These are phyloP conservation scores for Macrotrachela quadricornifera DNA, from an alignment of 1,140 invertebrate species.

Conservation along the genomic window DNA sequence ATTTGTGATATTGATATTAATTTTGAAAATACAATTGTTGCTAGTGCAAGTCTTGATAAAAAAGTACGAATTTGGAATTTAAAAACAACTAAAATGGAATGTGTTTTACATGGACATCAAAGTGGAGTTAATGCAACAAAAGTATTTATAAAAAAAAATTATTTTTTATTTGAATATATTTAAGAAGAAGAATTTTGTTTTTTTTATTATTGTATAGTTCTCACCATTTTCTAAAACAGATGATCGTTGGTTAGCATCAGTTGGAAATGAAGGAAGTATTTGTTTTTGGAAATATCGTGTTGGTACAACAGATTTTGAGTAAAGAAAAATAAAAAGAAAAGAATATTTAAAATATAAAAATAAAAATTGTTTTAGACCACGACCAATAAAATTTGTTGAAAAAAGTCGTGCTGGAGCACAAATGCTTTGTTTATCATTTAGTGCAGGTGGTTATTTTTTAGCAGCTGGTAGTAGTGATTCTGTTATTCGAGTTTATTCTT, in stretches of 20 bases:
- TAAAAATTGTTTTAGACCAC: slow-evolving; percentile 36
- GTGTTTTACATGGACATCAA: slow-evolving; percentile 52
- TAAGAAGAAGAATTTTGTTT: background rate
- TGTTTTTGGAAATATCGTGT: slow-evolving; percentile 60
- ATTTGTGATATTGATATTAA: slow-evolving; percentile 87
- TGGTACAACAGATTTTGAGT: slow-evolving; percentile 29
- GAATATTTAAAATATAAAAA: background rate
- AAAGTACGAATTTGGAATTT: slow-evolving; percentile 81
- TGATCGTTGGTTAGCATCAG: slow-evolving; percentile 63
- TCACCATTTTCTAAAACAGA: slow-evolving; percentile 55
- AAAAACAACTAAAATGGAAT: slow-evolving; percentile 46
- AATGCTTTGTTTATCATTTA: slow-evolving; percentile 86
- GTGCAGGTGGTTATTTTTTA: slow-evolving; percentile 70
- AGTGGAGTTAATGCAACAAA: slow-evolving; percentile 60
- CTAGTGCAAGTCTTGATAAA: slow-evolving; percentile 49
- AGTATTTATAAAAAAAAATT: background rate
- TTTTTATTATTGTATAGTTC: too few species aligned
- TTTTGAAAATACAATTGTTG: slow-evolving; percentile 65
- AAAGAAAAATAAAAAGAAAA: slow-evolving; percentile 9
- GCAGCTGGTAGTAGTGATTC: slow-evolving; percentile 82
- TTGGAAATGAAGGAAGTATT: slow-evolving; percentile 80
- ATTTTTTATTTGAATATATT: too few species aligned
- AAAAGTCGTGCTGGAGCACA: slow-evolving; percentile 74
- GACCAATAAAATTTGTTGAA: slow-evolving; percentile 74
- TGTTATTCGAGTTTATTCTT: slow-evolving; percentile 66